Conservation (phyloP, 1,140 invertebrate genomes). For the Propsilocerus akamusi region DNA sequence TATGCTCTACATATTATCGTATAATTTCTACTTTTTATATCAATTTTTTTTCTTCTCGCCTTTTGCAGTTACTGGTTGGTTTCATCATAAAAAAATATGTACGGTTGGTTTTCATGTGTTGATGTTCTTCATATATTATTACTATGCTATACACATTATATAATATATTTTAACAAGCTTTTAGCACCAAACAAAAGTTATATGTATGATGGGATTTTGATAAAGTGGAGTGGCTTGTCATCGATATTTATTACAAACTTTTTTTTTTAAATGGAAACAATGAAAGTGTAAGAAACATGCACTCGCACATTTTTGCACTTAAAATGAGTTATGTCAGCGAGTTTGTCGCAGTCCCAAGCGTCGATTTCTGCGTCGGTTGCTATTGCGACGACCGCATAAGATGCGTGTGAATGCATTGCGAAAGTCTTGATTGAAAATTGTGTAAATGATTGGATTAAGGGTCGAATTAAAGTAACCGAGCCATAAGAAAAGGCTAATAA, state of each 20-base stretch:
- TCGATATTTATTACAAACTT: no score
- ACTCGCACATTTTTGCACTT: background rate
- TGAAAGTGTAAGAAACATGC: background rate
- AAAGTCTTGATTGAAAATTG: constrained; percentile 77
- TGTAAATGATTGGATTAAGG: constrained; percentile 77
- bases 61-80: background rate
- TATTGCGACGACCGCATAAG: constrained; percentile 39
- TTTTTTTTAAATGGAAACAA: background rate
- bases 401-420: constrained; percentile 69
- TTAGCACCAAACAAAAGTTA: constrained; percentile 3
- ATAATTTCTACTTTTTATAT: background rate
- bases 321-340: constrained; percentile 1
- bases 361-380: constrained; percentile 20
- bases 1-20: no score
- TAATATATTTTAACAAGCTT: background rate
- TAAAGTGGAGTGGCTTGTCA: no score
- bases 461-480: constrained; percentile 78
- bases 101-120: no score
- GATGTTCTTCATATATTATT: no score
- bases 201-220: no score
- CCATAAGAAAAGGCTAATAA: constrained; percentile 58
- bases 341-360: background rate
- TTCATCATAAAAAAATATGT: background rate
- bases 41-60: background rate
- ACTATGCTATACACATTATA: background rate